Conservation (phyloP, 1,140 invertebrate genomes). For the Tetramorium simillimum region DNA sequence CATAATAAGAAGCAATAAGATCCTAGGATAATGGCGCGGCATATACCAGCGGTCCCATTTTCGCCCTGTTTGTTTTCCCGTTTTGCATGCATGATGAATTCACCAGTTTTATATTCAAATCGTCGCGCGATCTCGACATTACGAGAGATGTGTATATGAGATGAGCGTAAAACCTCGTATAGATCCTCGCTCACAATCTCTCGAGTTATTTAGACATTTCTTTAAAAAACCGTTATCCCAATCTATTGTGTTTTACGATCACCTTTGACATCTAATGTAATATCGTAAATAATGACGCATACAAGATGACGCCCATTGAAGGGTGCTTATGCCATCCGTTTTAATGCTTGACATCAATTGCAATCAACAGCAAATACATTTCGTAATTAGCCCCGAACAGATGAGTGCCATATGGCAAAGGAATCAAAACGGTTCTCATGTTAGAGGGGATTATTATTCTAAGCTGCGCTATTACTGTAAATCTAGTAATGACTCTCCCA, state of each 20-base stretch:
- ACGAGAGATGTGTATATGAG: neutral
- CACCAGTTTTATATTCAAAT: conserved; percentile 71
- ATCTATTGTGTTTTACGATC: neutral
- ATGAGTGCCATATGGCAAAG: conserved; percentile 15
- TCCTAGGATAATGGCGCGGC: conserved; percentile 71
- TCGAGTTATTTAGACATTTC: neutral
- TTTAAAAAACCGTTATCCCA: neutral
- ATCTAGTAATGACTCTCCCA: conserved; percentile 71
- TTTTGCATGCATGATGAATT: conserved; percentile 75
- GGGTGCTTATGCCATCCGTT: neutral
- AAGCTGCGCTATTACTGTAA: conserved; percentile 68
- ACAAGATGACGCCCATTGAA: neutral
- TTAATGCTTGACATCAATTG: neutral
- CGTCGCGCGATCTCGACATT: conserved; percentile 30
- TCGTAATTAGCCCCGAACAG: conserved; percentile 66
- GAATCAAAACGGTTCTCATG: conserved; percentile 65
- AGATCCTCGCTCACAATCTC: neutral
- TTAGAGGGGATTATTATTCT: conserved; percentile 71
- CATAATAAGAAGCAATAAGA: conserved; percentile 81
- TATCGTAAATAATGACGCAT: conserved; percentile 6
- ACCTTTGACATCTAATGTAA: neutral
- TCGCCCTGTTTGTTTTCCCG: conserved; percentile 72
- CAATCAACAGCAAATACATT: conserved; percentile 54
- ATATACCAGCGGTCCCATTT: conserved; percentile 59
- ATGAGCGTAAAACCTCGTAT: neutral